Base-by-base conservation (phyloP, 2,888 invertebrate genomes). In the Saturnia japonica region DNA sequence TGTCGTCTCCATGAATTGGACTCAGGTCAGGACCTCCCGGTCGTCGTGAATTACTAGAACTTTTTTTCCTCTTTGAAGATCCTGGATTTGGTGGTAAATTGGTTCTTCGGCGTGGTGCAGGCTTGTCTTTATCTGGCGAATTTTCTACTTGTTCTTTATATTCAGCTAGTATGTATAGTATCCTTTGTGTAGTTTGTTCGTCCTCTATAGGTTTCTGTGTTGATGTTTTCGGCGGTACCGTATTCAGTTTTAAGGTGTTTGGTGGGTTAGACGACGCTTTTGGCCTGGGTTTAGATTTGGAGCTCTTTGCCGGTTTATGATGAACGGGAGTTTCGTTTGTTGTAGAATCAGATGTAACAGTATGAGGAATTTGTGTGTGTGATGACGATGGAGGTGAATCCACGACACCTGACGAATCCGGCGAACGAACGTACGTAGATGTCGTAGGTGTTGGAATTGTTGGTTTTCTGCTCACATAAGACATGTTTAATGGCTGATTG, bases 41-140 rank as follows among this genome's bases (percentile, higher is more conserved):
- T 34, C 95, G 94, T 76, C 96, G 95, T 25, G 95, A 94, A 60
- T 94, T 95, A 40, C 95, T 95, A 40, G 95, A 95, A 71, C 96
- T 95, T 84, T 96, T 96, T 79, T 96, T 96, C 64, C 96, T 95
- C 74, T 96, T 96, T 0, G 95, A 95, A 64, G 95, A 95, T 25
- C 96, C 96, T 0, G 96, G 96, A 88, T 96, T 96, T 1, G 96
- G 95, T 0, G 96, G 96, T 19, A 96, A 96, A 85, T 97, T 96
- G 0, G 96, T 95, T 70, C 97, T 94, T 77, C 97, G 92, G 64
- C 97, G 94, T 0, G 97, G 97, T 0, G 97, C 97, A 0, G 97
- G 97, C 85, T 97, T 97, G 84, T 97, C 96, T 82, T 97, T 97
- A 87, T 97, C 97, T 0, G 97, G 97, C 0, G 96, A 97, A 81